Conservation (phyloP, 2,797 vertebrate genomes). For the Malurus splendens region DNA sequence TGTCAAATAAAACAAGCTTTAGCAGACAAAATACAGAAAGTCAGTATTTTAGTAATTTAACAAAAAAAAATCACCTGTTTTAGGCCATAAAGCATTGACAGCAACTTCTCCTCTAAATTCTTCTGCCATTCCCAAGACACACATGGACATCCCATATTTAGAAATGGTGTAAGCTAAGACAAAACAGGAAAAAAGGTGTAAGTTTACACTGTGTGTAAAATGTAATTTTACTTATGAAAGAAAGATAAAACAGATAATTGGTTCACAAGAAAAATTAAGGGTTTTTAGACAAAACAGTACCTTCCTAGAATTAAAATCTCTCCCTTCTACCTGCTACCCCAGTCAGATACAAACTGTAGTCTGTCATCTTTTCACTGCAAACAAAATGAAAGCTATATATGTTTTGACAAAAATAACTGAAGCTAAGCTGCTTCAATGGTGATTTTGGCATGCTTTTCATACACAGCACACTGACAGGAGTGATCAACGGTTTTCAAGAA, state of each 20-base stretch:
- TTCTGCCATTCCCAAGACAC: conserved; percentile 94
- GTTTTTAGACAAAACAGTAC: not conserved
- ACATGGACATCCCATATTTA: conserved; percentile 98
- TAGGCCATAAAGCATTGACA: conserved; percentile 94
- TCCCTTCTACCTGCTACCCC: not conserved
- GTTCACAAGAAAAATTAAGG: not conserved
- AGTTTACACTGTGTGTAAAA: not conserved
- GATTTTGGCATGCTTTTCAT: not conserved
- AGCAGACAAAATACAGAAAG: not conserved
- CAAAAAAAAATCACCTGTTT: conserved; percentile 77
- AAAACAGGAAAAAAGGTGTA: not conserved
- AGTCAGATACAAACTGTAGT: not conserved
- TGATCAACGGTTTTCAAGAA: not conserved
- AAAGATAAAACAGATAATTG: not conserved
- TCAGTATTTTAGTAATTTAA: not conserved
- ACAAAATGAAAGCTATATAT: not conserved
- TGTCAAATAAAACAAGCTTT: not conserved
- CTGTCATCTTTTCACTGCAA: not conserved
- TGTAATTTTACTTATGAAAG: not conserved
- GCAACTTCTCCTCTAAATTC: conserved; percentile 93
- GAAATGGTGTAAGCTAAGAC: conserved; percentile 92
- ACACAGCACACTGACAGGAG: not conserved
- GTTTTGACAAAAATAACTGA: not conserved
- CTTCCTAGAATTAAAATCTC: not conserved
- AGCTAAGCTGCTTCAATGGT: not conserved